Evolutionary conservation across 2,888 invertebrate species (phyloP), one percentile per base, ranked within the genome.

Genomic region (Mythimna vitellina): DNA sequence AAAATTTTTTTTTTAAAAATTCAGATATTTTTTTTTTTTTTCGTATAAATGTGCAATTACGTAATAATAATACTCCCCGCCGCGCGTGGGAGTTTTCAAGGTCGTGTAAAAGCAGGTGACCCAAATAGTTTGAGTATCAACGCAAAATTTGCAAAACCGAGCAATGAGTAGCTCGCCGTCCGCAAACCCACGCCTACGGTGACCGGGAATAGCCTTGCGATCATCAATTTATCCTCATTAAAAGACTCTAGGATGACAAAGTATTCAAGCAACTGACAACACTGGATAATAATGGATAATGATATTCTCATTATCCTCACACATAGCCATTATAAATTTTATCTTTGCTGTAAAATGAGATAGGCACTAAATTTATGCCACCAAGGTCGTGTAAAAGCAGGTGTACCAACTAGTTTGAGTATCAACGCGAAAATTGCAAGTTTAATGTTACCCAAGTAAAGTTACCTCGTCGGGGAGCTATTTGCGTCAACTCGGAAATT

Each of bases 401-500:
- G 62, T 77, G 77, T 38, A 29, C 49, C 46, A 72, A 61, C 65
- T 67, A 66, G 38, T 65, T 58, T 51, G 60, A 46, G 57, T 57
- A 76, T 71, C 62, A 67, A 53, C 70, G 38, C 29, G 73, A 73
- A 85, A 72, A 83, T 80, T 72, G 65, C 57, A 81, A 84, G 74
- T 82, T 74, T 69, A 70, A 74, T 54, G 61, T 73, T 68, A 64
- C 60, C 57, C 29, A 61, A 64, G 67, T 66, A 65, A 85, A 85
- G 72, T 83, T 87, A 81, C 46, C 64, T 58, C 76, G 73, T 53
- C 72, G 68, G 82, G 81, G 84, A 84, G 80, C 82, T 79, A 84
- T 68, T 83, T 65, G 70, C 69, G 76, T 76, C 82, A 85, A 88
- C 87, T 87, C 84, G 67, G 70, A 86, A 88, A 86, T 88, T 81